Percentiles rank a stretch among this genome's conserved stretches.
Conservation (phyloP, 2,113 vertebrate species). For the Ictalurus furcatus region DNA sequence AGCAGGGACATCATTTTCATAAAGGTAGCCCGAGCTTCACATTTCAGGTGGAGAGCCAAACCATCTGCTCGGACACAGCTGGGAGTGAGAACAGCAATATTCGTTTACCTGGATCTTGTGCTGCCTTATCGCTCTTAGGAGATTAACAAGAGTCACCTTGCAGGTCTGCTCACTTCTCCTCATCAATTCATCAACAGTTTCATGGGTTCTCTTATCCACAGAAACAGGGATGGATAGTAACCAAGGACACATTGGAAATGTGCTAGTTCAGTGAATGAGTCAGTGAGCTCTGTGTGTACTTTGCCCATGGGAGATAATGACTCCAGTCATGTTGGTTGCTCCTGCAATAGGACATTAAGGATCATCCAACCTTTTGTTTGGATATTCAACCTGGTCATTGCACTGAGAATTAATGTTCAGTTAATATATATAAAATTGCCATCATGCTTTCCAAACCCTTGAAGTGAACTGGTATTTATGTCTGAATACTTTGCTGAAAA, state of each 20-base stretch:
- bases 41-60: neutral
- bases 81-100: neutral
- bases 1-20: constrained; percentile 59
- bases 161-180: neutral
- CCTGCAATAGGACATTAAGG: neutral
- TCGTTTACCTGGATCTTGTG: neutral
- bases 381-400: neutral
- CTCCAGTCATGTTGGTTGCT: neutral
- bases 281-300: neutral
- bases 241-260: neutral
- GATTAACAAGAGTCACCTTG: neutral
- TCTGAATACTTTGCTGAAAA: neutral
- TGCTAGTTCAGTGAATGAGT: neutral
- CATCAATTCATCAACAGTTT: constrained; percentile 1
- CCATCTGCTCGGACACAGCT: neutral
- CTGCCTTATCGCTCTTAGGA: neutral
- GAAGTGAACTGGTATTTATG: neutral
- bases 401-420: neutral
- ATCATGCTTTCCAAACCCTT: neutral
- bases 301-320: neutral
- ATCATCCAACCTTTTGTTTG: neutral
- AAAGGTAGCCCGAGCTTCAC: constrained; percentile 23
- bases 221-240: neutral
- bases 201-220: neutral
- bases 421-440: neutral